phyloP scores from a whole-genome alignment of 2,888 invertebrate genomes.

The Nomada ferruginata region DNA sequence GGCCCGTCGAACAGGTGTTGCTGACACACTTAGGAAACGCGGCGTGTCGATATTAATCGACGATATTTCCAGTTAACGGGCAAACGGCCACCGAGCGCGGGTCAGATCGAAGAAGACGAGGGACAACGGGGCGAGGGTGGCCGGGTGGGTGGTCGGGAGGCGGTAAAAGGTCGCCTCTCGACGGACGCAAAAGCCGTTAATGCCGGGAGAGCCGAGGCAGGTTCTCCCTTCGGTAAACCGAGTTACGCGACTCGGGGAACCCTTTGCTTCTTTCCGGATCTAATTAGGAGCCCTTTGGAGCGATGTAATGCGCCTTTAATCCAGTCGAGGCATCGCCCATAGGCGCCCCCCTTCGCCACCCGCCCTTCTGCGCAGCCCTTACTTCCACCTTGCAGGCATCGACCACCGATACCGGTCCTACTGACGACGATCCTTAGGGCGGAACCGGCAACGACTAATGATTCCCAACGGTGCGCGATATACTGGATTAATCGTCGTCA shows the following conservation, averaged over 20 bases:
- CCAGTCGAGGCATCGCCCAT: constrained; percentile 74
- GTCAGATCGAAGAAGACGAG: constrained; percentile 43
- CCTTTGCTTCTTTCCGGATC: constrained; percentile 83
- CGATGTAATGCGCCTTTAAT: constrained; percentile 82
- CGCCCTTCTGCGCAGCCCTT: constrained; percentile 61
- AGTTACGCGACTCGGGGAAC: constrained; percentile 82
- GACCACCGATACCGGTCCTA: constrained; percentile 67
- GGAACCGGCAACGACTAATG: constrained; percentile 75
- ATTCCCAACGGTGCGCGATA: constrained; percentile 79
- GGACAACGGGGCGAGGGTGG: constrained; percentile 14
- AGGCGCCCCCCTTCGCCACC: constrained; percentile 51
- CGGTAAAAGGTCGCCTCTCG: constrained; percentile 78
- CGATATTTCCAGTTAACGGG: constrained; percentile 44
- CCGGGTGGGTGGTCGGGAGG: constrained; percentile 33
- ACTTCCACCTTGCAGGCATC: constrained; percentile 71
- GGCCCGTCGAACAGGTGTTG: constrained; percentile 33
- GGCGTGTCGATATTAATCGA: constrained; percentile 51
- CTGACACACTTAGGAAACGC: constrained; percentile 26
- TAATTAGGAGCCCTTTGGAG: constrained; percentile 82
- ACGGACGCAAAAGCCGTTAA: constrained; percentile 80
- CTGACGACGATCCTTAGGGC: constrained; percentile 63
- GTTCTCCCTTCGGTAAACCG: constrained; percentile 79
- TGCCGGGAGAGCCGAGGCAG: constrained; percentile 70
- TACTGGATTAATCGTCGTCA: constrained; percentile 79
- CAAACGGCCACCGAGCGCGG: constrained; percentile 21